Percentiles rank a stretch among this genome's conserved stretches.
Evolutionary conservation across 1,140 invertebrate species (phyloP).

Genomic region (Adoxophyes honmai): DNA sequence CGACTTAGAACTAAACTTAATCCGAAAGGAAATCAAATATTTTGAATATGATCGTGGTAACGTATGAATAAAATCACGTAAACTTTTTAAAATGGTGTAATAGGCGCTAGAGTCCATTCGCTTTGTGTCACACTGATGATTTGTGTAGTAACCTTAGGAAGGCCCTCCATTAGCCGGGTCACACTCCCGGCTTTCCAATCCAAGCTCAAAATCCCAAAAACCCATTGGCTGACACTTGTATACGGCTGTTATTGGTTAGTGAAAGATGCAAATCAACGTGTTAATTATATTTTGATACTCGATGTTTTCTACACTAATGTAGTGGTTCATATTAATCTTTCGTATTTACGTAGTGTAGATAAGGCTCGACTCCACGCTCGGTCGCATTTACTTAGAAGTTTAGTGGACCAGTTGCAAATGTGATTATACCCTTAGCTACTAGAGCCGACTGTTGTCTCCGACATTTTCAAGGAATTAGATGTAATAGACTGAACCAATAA

Average conservation of each 20-base stretch:
- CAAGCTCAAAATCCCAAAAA: constrained; percentile 65
- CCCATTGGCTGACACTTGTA: constrained; percentile 74
- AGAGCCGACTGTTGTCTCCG: not conserved
- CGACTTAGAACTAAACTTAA: too few relatives aligned
- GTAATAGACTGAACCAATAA: constrained; percentile 23
- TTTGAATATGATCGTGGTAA: too few relatives aligned
- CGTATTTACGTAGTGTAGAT: constrained; percentile 62
- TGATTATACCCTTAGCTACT: constrained; percentile 9
- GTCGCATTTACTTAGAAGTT: constrained; percentile 61
- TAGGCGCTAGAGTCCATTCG: not conserved
- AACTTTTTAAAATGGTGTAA: too few relatives aligned
- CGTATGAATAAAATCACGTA: too few relatives aligned
- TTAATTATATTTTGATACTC: constrained; percentile 77
- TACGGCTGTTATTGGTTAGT: constrained; percentile 77
- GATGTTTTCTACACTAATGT: constrained; percentile 73
- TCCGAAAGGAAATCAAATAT: too few relatives aligned
- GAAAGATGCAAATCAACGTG: constrained; percentile 70
- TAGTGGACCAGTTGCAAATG: constrained; percentile 20
- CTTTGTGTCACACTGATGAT: constrained; percentile 2
- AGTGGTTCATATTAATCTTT: constrained; percentile 65
- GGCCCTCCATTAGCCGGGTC: not conserved
- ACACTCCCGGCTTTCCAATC: constrained; percentile 34
- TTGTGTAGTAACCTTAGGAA: not conserved
- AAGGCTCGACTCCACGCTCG: constrained; percentile 48
- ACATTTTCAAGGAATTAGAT: constrained; percentile 8